Conservation (phyloP, 2,113 vertebrate species). For the Plotosus lineatus region DNA sequence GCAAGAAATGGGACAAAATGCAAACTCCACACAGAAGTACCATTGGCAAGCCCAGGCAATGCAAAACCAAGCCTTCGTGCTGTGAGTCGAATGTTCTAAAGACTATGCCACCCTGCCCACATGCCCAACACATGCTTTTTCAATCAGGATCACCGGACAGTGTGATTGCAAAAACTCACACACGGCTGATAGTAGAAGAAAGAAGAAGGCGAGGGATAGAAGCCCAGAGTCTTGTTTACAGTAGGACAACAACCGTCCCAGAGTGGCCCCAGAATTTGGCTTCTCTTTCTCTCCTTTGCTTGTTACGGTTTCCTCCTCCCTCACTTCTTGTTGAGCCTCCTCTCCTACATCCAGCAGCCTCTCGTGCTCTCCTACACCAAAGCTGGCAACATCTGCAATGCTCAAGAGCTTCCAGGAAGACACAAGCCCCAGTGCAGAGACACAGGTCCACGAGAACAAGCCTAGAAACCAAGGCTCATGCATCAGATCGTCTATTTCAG, state of each 20-base stretch:
- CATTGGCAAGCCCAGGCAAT: too few relatives aligned
- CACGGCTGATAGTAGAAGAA: constrained; percentile 83
- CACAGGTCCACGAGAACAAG: constrained; percentile 85
- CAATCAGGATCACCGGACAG: neutral
- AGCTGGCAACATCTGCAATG: constrained; percentile 41
- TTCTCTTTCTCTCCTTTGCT: constrained; percentile 50
- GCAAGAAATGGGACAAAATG: too few relatives aligned
- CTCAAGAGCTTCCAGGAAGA: constrained; percentile 81
- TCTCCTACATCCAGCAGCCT: constrained; percentile 56
- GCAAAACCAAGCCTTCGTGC: too few relatives aligned
- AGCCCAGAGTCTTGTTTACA: constrained; percentile 81
- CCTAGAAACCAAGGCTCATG: constrained; percentile 83
- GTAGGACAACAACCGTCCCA: constrained; percentile 86
- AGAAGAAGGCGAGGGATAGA: constrained; percentile 80
- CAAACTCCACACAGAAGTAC: too few relatives aligned
- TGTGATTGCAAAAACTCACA: constrained; percentile 73
- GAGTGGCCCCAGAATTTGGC: constrained; percentile 77
- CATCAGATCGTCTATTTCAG: constrained; percentile 74
- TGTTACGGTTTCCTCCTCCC: constrained; percentile 25
- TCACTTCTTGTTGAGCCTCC: constrained; percentile 29
- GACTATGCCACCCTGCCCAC: too few relatives aligned
- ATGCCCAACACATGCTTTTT: too few relatives aligned
- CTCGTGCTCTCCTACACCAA: constrained; percentile 55
- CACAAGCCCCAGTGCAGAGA: constrained; percentile 70
- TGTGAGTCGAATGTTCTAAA: too few relatives aligned